phyloP scores from a whole-genome alignment of 2,888 invertebrate species.

The Ophraella communa region DNA sequence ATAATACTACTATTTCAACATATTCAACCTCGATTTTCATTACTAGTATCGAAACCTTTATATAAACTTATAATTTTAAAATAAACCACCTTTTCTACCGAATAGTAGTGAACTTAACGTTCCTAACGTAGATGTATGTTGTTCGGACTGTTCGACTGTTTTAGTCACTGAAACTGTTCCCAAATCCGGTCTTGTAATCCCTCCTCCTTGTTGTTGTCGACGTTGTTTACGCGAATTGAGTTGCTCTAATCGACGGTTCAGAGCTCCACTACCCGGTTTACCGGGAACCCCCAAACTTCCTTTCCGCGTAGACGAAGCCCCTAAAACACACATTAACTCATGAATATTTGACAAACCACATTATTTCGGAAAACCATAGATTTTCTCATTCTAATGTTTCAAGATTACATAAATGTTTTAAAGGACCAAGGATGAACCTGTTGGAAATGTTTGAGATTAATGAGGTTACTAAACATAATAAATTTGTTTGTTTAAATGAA shows the following conservation, averaged over 20 bases:
- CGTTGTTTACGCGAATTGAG: conserved; percentile 61
- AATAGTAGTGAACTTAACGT: conserved; percentile 81
- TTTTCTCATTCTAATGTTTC: too few relatives aligned
- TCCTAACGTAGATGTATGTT: conserved; percentile 63
- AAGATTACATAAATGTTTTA: too few relatives aligned
- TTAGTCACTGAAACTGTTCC: conserved; percentile 61
- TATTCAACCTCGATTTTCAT: background rate
- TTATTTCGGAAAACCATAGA: too few relatives aligned
- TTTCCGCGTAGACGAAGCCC: conserved; percentile 48
- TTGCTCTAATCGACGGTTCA: conserved; percentile 61
- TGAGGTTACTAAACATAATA: too few relatives aligned
- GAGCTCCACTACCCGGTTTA: conserved; percentile 66
- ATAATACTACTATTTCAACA: background rate
- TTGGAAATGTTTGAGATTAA: too few relatives aligned
- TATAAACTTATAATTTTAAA: conserved; percentile 59
- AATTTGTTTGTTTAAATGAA: too few relatives aligned
- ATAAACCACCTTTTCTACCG: conserved; percentile 84
- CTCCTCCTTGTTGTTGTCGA: conserved; percentile 63
- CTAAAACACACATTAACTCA: too few relatives aligned
- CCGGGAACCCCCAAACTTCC: conserved; percentile 66
- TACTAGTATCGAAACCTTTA: background rate
- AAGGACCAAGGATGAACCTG: too few relatives aligned
- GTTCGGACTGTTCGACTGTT: conserved; percentile 46
- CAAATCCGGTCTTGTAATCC: conserved; percentile 66
- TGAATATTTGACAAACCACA: too few relatives aligned